Base-by-base conservation (phyloP, 2,888 invertebrate genomes). In the Nephrotoma guestfalica region DNA sequence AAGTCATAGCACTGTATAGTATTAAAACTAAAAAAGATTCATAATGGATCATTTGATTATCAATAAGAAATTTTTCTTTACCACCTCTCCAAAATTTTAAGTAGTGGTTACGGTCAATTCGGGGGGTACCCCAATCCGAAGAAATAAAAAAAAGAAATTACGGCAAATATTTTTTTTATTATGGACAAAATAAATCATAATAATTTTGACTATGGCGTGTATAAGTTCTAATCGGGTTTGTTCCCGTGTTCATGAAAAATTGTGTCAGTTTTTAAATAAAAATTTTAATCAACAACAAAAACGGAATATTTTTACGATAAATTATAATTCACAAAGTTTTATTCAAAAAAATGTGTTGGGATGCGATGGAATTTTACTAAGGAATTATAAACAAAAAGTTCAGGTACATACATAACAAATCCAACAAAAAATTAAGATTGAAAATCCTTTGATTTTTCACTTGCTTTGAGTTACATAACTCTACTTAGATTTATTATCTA, bases 191-290 rank as follows among this genome's bases (percentile, higher is more conserved):
- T 88, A 86, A 92, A 92, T 93, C 94, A 94, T 93, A 94, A 93
- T 94, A 94, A 94, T 95, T 93, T 94, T 94, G 93, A 94, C 94
- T 93, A 96, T 96, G 95, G 95, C 95, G 94, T 95, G 95, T 94
- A 93, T 95, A 94, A 94, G 95, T 93, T 94, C 95, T 93, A 94
- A 95, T 94, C 94, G 95, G 94, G 94, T 95, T 92, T 95, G 95
- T 95, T 94, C 94, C 93, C 95, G 95, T 93, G 94, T 95, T 92
- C 95, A 95, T 93, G 95, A 95, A 94, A 93, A 93, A 92, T 92
- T 95, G 94, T 95, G 95, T 94, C 95, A 95, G 94, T 94, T 95
- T 92, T 94, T 94, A 93, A 94, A 93, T 92, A 94, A 93, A 92
- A 93, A 91, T 89, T 92, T 92, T 90, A 91, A 94, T 86, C 51